Percentiles rank a stretch among this genome's conserved stretches.
These are phyloP conservation scores for Calidris pygmaea DNA, from an alignment of 2,113 vertebrate species.

Conservation along the genomic window DNA sequence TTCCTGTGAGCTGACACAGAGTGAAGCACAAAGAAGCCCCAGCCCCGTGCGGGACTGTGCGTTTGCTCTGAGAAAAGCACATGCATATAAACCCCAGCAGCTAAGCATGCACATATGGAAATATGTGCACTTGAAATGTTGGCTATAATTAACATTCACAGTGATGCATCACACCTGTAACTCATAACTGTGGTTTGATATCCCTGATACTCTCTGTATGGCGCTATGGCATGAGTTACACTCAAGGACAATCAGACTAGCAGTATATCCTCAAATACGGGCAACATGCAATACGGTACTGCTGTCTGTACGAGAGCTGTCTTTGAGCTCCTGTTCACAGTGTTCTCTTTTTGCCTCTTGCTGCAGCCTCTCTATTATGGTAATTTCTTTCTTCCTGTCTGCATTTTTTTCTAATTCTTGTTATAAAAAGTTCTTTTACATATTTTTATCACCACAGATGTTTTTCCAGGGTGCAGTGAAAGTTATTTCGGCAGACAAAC, in stretches of 20 bases:
- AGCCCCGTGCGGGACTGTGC: rapidly evolving
- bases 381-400: background rate
- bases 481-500: background rate
- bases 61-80: background rate
- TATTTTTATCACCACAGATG: background rate
- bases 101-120: background rate
- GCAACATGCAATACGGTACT: background rate
- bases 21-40: background rate
- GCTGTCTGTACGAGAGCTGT: background rate
- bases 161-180: background rate
- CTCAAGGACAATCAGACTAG: background rate
- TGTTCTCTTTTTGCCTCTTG: background rate
- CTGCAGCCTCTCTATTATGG: background rate
- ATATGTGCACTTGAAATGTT: background rate
- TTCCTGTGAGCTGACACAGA: slow-evolving; percentile 40
- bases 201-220: background rate
- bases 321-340: background rate
- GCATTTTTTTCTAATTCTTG: background rate
- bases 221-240: background rate
- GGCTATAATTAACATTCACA: background rate
- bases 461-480: background rate
- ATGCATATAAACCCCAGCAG: background rate
- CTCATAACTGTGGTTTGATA: background rate
- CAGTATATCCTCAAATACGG: rapidly evolving
- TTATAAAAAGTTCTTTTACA: background rate